phyloP scores from a whole-genome alignment of 2,888 invertebrate genomes.

The Candidula unifasciata region DNA sequence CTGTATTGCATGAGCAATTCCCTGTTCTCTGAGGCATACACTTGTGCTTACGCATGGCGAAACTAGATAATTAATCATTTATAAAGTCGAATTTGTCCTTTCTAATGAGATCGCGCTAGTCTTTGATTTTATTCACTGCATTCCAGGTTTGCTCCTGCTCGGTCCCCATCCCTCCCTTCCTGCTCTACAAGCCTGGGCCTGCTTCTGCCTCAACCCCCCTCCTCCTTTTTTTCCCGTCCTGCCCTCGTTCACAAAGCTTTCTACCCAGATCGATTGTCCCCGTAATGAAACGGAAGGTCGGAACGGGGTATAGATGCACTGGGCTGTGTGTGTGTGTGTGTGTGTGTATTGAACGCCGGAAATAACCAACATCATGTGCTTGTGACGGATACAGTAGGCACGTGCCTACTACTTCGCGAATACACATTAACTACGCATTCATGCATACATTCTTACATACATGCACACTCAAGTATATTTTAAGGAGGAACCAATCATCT shows the following conservation, averaged over 20 bases:
- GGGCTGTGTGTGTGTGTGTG: neutral
- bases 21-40: neutral
- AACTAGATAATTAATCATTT: constrained; percentile 21
- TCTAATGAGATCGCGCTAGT: neutral
- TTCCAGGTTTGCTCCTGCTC: neutral
- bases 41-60: neutral
- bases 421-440: neutral
- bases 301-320: neutral
- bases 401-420: neutral
- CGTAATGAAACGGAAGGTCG: neutral
- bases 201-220: too few species aligned
- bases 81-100: neutral
- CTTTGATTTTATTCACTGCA: neutral
- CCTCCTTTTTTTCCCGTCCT: neutral
- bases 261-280: constrained; percentile 15
- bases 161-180: neutral
- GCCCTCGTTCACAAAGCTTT: neutral
- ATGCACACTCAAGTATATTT: neutral
- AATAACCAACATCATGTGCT: too few species aligned
- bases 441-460: neutral
- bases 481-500: too few species aligned
- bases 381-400: neutral
- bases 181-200: too few species aligned
- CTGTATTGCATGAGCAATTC: neutral
- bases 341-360: constrained; percentile 9